phyloP scores from a whole-genome alignment of 2,797 vertebrate species.

The Miichthys miiuy region DNA sequence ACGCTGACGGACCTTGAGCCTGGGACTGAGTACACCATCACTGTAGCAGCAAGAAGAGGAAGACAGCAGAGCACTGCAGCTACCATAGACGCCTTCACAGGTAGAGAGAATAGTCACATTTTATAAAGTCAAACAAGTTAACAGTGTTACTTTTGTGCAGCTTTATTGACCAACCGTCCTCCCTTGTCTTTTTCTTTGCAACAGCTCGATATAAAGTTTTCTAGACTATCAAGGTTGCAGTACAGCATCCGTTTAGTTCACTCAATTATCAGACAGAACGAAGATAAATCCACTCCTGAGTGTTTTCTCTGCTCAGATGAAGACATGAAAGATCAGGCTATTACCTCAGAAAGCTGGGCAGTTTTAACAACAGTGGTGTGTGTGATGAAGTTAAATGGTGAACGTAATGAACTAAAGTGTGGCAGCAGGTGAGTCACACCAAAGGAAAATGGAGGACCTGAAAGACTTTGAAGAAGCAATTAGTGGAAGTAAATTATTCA shows the following conservation, averaged over 20 bases:
- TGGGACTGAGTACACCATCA: constrained; percentile 96
- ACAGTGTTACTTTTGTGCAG: not conserved
- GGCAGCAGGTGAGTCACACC: constrained; percentile 49
- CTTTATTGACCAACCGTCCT: not conserved
- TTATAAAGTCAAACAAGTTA: not conserved
- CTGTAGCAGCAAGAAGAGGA: constrained; percentile 92
- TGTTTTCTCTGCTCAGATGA: constrained; percentile 35
- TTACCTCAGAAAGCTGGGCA: constrained; percentile 25
- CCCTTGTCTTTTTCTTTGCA: constrained; percentile 14
- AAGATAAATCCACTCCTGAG: constrained; percentile 7
- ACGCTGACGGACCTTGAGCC: constrained; percentile 93
- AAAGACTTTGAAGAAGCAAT: constrained; percentile 69
- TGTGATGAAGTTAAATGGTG: constrained; percentile 55
- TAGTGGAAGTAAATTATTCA: constrained; percentile 70
- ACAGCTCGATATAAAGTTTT: constrained; percentile 11
- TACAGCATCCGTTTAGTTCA: constrained; percentile 19
- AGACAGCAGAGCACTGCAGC: constrained; percentile 93
- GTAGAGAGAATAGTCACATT: constrained; percentile 75
- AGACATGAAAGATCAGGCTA: constrained; percentile 43
- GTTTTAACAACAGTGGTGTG: constrained; percentile 36
- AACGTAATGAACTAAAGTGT: constrained; percentile 59
- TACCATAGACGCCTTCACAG: constrained; percentile 97
- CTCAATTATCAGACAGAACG: constrained; percentile 40
- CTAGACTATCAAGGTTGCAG: not conserved
- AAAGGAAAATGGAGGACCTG: constrained; percentile 49